phyloP scores from a whole-genome alignment of 2,888 invertebrate genomes.

The Graphium colonna region DNA sequence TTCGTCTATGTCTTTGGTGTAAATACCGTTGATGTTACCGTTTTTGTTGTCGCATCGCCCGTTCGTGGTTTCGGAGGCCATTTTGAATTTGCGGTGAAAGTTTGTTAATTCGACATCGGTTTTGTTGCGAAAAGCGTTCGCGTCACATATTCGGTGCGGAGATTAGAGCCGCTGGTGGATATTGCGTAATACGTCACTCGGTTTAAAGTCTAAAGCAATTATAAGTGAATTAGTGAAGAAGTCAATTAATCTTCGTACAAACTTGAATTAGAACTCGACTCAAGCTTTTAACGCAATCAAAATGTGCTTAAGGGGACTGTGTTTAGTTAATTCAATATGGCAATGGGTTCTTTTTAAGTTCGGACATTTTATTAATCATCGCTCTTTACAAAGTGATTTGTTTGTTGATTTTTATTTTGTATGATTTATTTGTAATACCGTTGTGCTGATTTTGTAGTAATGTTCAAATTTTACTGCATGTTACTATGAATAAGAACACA shows the following conservation, averaged over 20 bases:
- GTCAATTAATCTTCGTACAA: constrained; percentile 21
- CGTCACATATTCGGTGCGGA: neutral
- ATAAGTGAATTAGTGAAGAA: constrained; percentile 24
- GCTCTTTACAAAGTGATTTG: too few relatives aligned
- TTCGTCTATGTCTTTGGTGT: neutral
- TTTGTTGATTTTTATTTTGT: too few relatives aligned
- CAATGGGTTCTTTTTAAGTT: constrained; percentile 3
- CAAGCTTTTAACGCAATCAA: constrained; percentile 8
- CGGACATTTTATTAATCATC: too few relatives aligned
- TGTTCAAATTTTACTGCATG: too few relatives aligned
- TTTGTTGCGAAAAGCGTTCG: neutral
- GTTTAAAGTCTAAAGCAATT: constrained; percentile 15
- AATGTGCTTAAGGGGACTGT: neutral
- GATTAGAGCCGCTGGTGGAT: neutral
- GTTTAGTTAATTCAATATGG: neutral
- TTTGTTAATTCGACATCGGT: neutral
- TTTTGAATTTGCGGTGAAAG: neutral
- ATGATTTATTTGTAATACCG: too few relatives aligned
- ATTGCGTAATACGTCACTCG: neutral
- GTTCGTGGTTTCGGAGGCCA: constrained; percentile 6
- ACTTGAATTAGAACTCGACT: constrained; percentile 13
- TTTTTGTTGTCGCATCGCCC: constrained; percentile 6
- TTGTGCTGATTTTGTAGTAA: too few relatives aligned
- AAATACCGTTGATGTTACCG: neutral
- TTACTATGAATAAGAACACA: too few relatives aligned